Evolutionary conservation across 1,140 invertebrate genomes (phyloP), one percentile per base, ranked within the genome.

Genomic region (Saccostrea glomerata): DNA sequence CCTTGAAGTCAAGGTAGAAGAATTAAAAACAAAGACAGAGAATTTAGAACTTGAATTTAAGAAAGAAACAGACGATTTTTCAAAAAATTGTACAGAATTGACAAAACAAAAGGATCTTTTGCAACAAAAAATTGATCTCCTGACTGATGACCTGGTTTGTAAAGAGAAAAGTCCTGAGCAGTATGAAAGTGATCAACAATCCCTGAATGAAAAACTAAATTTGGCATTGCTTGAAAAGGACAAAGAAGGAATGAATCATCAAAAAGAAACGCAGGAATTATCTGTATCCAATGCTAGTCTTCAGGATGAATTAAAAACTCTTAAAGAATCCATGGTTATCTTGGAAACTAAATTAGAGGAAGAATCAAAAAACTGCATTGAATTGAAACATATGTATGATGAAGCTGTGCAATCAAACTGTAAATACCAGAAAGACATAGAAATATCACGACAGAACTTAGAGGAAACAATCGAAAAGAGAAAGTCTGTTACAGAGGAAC

Each of bases 1-100:
- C n/a, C 23, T 88, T 11, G 55, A 84, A 58, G 55, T 12, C 12
- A 87, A 86, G 30, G 54, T 89, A 11, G 63, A 54, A 20, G 54
- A 63, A 7, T 66, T 89, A 2, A 30, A 84, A 54, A 58, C 30
- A 82, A 89, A 73, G 9, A 60, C 66, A 25, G 23, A 54, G 40
- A 54, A 66, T 7, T 56, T 88, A 54, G 36, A 23, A 84, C 12
- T 36, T 73, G n/a, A 73, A 6, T 36, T 4, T 15, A 36, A 17
- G 70, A 77, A 77, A 77, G 36, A 12, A 9, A 30, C 15, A 11
- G 25, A 47, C 2, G 23, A 77, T 15, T 25, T 77, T 77, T 77
- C 70, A 12, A 36, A 77, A 13, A 30, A 4, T 30, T 5, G 36
- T 36, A 11, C 25, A 30, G 70, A 30, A 36, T 25, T 30, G 30